Base-by-base conservation (phyloP, 2,888 invertebrate species). In the Fragum fragum region DNA sequence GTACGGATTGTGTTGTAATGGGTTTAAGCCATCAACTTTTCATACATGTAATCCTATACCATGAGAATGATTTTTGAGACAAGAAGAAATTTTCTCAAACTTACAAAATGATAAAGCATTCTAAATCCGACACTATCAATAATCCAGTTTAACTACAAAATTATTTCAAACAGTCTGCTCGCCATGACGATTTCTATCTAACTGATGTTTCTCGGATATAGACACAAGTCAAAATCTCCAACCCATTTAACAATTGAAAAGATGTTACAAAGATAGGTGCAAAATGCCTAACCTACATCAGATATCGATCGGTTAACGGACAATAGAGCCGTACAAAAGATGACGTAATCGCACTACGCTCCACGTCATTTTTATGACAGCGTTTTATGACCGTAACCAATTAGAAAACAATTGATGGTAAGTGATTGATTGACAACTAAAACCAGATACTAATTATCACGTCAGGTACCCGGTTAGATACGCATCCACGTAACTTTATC, bases 361-460 rank as follows among this genome's bases (percentile, higher is more conserved):
- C n/a, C 7, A 66, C 66, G 66, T 66, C 66, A 66, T 42, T 66
- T 61, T 66, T 66, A 66, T 66, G 66, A 66, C 66, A 66, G 66
- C 42, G 23, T 21, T 47, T 42, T 66, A 66, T 66, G 21, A 66
- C 66, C 66, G 66, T 66, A 66, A 66, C 66, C 66, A 66, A 66
- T 66, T 66, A 66, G 66, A 42, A 42, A 66, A 42, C 66, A 23
- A 66, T 66, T 66, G 42, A 21, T 42, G 11, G 18, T 36, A 21
- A 42, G 21, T 23, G 23, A 66, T 66, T 66, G 66, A 66, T 66
- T 66, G 66, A 66, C 66, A 66, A 36, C 42, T 66, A 66, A 11
- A 66, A 66, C 39, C 42, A 66, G 66, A 36, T 66, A 66, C 66
- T 66, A 66, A 66, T 66, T 66, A 66, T 66, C 66, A 66, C 66